A percentile compares a stretch with the other conserved stretches of the same genome.
phyloP scores from a whole-genome alignment of 2,113 vertebrate species.

The Oryzias melastigma region DNA sequence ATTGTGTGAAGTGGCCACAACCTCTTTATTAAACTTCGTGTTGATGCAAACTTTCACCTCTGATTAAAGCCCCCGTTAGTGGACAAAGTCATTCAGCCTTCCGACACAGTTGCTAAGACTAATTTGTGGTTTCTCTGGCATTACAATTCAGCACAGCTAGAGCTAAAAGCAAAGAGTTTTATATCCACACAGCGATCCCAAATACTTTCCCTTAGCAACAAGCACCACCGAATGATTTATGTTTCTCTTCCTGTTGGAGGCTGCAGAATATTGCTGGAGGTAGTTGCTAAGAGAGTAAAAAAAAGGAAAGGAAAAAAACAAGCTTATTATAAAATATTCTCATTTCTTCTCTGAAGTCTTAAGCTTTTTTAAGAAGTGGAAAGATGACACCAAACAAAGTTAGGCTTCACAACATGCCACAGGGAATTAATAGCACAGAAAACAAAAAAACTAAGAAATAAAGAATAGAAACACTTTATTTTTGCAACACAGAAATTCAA shows the following conservation, averaged over 20 bases:
- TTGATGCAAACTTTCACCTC: constrained; percentile 10
- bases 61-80: constrained; percentile 22
- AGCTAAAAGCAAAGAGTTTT: constrained; percentile 46
- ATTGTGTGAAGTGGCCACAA: constrained; percentile 28
- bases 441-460: neutral
- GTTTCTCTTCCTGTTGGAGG: constrained; percentile 50
- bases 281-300: constrained; percentile 17
- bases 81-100: constrained; percentile 5
- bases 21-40: neutral
- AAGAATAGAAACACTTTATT: neutral
- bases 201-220: constrained; percentile 57
- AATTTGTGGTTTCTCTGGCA: constrained; percentile 43
- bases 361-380: constrained; percentile 14
- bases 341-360: constrained; percentile 9
- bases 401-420: constrained; percentile 5
- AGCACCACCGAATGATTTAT: constrained; percentile 62
- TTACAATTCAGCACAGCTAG: constrained; percentile 31
- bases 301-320: constrained; percentile 40
- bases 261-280: constrained; percentile 48
- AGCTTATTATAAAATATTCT: constrained; percentile 40
- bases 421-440: neutral
- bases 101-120: constrained; percentile 25
- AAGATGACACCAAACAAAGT: constrained; percentile 18
- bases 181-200: constrained; percentile 50
- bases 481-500: neutral